phyloP scores from a whole-genome alignment of 1,140 invertebrate genomes.

The Aleiodes sp. region DNA sequence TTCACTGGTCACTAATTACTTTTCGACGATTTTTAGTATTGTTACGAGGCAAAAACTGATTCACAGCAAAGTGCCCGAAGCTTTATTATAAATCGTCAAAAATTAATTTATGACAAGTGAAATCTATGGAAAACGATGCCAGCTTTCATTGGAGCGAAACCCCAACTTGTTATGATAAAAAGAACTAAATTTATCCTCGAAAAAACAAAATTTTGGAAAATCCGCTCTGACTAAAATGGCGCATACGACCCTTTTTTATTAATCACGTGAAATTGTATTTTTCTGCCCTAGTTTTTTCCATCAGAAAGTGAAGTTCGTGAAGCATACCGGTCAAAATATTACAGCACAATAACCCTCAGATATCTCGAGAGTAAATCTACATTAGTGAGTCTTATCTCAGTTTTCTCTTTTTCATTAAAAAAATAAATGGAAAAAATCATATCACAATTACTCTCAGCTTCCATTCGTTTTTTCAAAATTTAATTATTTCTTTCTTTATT shows the following conservation, averaged over 20 bases:
- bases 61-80: too few species aligned
- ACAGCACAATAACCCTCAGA: conserved; percentile 27
- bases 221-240: too few species aligned
- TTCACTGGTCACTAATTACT: too few species aligned
- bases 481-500: neutral
- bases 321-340: conserved; percentile 40
- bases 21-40: too few species aligned
- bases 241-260: too few species aligned
- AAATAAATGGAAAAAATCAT: neutral
- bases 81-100: too few species aligned
- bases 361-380: conserved; percentile 20
- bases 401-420: neutral
- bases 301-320: conserved; percentile 37
- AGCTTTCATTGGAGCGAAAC: too few species aligned
- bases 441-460: too few species aligned
- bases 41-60: too few species aligned
- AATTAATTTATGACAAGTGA: too few species aligned
- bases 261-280: conserved; percentile 7
- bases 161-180: too few species aligned
- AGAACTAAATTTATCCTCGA: neutral
- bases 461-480: neutral
- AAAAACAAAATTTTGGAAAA: conserved; percentile 17
- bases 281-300: conserved; percentile 36
- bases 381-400: conserved; percentile 38
- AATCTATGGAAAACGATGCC: too few species aligned